A percentile compares a stretch with the other conserved stretches of the same genome.
Conservation (phyloP, 1,140 invertebrate genomes). For the Maniola jurtina region DNA sequence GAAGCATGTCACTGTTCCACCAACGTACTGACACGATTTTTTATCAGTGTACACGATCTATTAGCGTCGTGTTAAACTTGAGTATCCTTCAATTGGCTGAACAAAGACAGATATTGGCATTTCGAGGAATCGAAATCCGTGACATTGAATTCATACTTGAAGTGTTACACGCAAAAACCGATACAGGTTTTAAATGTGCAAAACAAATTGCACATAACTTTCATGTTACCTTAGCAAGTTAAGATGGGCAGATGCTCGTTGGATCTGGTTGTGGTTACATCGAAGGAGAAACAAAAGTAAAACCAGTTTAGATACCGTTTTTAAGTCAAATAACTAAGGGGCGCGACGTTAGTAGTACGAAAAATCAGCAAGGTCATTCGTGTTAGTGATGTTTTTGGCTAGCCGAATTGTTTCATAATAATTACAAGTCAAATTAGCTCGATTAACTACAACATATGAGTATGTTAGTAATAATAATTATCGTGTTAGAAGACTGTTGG, state of each 20-base stretch:
- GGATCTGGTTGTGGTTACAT: constrained; percentile 1
- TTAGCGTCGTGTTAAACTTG: constrained; percentile 20
- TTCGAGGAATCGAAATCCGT: constrained; percentile 16
- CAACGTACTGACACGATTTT: constrained; percentile 34
- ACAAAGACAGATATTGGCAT: constrained; percentile 25
- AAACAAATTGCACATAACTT: constrained; percentile 1
- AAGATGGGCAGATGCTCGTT: not conserved
- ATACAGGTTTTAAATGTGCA: not conserved
- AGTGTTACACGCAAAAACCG: not conserved
- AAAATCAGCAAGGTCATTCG: not conserved
- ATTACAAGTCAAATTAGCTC: too few species aligned
- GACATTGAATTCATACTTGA: constrained; percentile 11
- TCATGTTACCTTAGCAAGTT: not conserved
- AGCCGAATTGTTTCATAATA: too few species aligned
- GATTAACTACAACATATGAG: too few species aligned
- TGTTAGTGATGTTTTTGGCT: not conserved
- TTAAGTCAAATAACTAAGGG: not conserved
- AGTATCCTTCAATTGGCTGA: constrained; percentile 20
- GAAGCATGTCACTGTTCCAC: constrained; percentile 45
- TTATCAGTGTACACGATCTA: constrained; percentile 28
- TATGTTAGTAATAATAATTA: too few species aligned
- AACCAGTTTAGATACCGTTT: constrained; percentile 15
- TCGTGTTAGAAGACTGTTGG: too few species aligned
- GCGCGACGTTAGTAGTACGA: not conserved
- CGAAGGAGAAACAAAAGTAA: constrained; percentile 12